Evolutionary conservation across 2,113 vertebrate genomes (phyloP).

Genomic region (Mesembrinibis cayennensis): DNA sequence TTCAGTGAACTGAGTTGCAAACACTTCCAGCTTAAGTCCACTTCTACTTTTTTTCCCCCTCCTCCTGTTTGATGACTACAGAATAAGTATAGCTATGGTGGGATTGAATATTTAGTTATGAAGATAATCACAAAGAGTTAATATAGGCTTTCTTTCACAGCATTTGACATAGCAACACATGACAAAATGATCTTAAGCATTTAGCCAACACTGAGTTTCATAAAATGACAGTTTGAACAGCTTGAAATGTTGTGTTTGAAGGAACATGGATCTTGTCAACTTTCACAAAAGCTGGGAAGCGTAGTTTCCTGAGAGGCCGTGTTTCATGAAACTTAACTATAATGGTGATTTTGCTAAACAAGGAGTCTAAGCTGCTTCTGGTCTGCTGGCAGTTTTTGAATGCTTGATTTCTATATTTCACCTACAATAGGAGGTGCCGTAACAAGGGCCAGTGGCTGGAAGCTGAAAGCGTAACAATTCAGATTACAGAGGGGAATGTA

Average conservation of each 20-base stretch:
- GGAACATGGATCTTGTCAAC: neutral
- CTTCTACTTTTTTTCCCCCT: neutral
- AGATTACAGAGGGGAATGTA: neutral
- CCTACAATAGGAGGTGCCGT: neutral
- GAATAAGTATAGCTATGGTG: neutral
- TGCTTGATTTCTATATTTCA: neutral
- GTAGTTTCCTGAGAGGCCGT: neutral
- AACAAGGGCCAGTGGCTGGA: neutral
- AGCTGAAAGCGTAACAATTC: neutral
- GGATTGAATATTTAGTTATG: neutral
- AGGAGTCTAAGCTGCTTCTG: neutral
- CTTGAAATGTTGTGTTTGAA: neutral
- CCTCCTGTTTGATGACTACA: neutral
- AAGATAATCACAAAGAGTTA: neutral
- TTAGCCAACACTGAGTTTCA: neutral
- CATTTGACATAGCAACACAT: neutral
- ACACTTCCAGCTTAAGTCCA: neutral
- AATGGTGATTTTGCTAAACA: neutral
- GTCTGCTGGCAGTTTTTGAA: neutral
- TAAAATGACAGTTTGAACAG: neutral
- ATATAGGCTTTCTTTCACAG: neutral
- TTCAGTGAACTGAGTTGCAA: neutral
- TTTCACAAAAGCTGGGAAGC: neutral
- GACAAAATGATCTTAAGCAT: neutral
- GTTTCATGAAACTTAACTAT: neutral